Percentiles rank a stretch among this genome's conserved stretches.
phyloP scores from a whole-genome alignment of 2,888 invertebrate species.

The Mystacides longicornis region DNA sequence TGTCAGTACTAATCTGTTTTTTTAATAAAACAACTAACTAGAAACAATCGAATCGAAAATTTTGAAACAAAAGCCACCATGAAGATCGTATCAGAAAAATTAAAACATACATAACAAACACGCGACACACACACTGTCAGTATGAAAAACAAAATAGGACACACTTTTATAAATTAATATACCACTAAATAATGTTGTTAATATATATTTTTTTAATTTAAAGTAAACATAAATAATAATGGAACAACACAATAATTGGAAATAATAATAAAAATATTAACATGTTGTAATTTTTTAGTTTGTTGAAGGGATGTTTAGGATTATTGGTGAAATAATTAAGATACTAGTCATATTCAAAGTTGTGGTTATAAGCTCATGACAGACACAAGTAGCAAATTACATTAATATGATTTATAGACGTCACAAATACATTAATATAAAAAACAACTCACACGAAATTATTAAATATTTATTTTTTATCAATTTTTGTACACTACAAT shows the following conservation, averaged over 20 bases:
- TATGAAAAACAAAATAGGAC: constrained; percentile 11
- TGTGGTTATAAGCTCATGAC: constrained; percentile 35
- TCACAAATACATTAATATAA: constrained; percentile 22
- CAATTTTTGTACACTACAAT: not conserved
- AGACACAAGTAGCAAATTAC: constrained; percentile 39
- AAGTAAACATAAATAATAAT: not conserved
- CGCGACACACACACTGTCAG: constrained; percentile 16
- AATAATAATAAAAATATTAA: not conserved
- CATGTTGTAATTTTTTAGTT: not conserved
- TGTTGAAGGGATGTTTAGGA: not conserved
- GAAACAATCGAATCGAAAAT: too few species aligned
- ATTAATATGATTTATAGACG: constrained; percentile 28
- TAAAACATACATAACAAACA: too few species aligned
- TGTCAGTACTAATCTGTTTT: too few species aligned
- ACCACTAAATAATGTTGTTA: constrained; percentile 4
- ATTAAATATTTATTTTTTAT: constrained; percentile 11
- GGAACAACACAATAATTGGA: not conserved
- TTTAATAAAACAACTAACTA: too few species aligned
- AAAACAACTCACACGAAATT: constrained; percentile 10
- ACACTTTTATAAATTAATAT: constrained; percentile 22
- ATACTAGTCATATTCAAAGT: constrained; percentile 2
- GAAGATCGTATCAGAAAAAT: too few species aligned
- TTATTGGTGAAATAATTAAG: constrained; percentile 17
- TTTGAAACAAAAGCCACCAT: too few species aligned
- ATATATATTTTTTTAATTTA: not conserved